Evolutionary conservation across 2,888 invertebrate species (phyloP), one percentile per base, ranked within the genome.

Genomic region (Cinara cedri): DNA sequence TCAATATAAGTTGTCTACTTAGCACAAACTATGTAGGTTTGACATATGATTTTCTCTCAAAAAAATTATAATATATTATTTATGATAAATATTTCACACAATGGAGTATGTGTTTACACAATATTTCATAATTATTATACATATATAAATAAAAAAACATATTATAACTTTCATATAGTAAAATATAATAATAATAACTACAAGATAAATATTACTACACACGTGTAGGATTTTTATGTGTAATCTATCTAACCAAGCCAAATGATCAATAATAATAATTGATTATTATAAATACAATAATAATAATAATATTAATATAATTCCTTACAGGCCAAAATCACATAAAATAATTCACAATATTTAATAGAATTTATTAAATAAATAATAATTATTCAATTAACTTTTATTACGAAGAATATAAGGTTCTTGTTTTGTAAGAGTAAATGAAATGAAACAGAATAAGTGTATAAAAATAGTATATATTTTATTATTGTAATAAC

Each of bases 401-500:
- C 34, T 74, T 74, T 51, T 74, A 74, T 74, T 74, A 74, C 24
- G 72, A 72, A 74, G 72, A 74, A 74, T 74, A 51, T 34, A 46
- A 55, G 44, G 42, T n/a, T 54, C 9, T 44, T 55, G 1, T 26
- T 60, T 21, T n/a, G 14, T 63, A 62, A 14, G 34, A 74, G 51
- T 78, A 70, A 51, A 70, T 60, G 60, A 78, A 57, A 78, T 78
- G 68, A 68, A 78, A 78, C 68, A 68, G 68, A 68, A 70, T 60
- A 78, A 78, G 68, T 70, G 60, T 78, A 78, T 70, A 78, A 78
- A 78, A 78, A 78, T 78, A 78, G 78, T 78, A 70, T 60, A 78
- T 60, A 70, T 78, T 60, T 70, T 78, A 51, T 70, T 26, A 68
- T 70, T 68, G 60, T 70, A 60, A 70, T 65, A 65, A 60, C 16